Evolutionary conservation across 2,113 vertebrate genomes (phyloP).

Genomic region (Rhinopomastus cyanomelas): DNA sequence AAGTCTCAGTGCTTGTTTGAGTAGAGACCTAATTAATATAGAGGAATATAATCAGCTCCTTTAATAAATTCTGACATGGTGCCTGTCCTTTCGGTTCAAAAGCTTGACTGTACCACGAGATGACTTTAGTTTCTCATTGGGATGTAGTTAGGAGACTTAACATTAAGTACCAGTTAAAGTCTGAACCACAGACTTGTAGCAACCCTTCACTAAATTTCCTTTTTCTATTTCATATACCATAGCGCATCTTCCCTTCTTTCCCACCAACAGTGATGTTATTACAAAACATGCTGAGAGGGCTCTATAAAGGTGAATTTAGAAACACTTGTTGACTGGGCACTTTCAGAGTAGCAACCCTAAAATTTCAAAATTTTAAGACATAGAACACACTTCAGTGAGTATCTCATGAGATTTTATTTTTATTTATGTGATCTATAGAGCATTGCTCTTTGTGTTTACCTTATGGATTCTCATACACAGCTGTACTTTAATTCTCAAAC

Average conservation of each 20-base stretch:
- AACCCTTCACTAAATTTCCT: not conserved
- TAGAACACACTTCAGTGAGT: not conserved
- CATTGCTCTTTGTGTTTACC: not conserved
- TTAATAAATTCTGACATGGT: not conserved
- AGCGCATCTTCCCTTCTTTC: not conserved
- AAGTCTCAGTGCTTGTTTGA: not conserved
- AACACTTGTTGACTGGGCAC: not conserved
- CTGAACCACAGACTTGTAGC: not conserved
- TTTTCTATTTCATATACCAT: not conserved
- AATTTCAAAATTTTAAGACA: not conserved
- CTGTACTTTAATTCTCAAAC: not conserved
- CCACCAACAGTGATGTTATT: not conserved
- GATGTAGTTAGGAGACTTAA: not conserved
- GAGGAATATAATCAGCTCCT: not conserved
- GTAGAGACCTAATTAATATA: not conserved
- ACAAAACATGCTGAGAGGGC: not conserved
- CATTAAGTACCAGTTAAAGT: not conserved
- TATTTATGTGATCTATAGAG: not conserved
- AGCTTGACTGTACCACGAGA: not conserved
- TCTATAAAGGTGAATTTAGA: not conserved
- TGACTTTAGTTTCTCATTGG: not conserved
- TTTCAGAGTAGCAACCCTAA: not conserved
- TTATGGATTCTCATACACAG: not conserved
- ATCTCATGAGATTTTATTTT: constrained; percentile 12
- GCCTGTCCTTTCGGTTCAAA: not conserved